A percentile compares a stretch with the other conserved stretches of the same genome.
These are phyloP conservation scores for Lordiphosa clarofinis DNA, from an alignment of 1,140 invertebrate species.

Conservation along the genomic window DNA sequence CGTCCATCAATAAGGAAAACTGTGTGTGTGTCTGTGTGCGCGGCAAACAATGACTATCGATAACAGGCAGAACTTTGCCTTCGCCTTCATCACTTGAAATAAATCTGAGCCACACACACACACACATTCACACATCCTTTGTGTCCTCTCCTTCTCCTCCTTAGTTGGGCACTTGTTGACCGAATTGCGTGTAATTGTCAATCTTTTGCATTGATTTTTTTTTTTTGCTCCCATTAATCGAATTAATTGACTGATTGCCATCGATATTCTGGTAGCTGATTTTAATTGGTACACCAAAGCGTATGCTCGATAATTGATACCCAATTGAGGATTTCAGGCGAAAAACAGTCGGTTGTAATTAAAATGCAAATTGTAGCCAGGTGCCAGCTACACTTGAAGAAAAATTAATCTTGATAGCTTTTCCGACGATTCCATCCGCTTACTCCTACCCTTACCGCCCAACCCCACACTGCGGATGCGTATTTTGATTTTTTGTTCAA, in stretches of 20 bases:
- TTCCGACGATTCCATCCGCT: too few species aligned
- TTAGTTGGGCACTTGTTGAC: constrained; percentile 32
- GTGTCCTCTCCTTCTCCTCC: constrained; percentile 3
- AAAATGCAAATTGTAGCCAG: too few species aligned
- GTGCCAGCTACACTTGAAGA: too few species aligned
- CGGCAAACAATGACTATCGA: constrained; percentile 66
- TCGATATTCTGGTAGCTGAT: constrained; percentile 2
- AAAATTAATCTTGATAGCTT: too few species aligned
- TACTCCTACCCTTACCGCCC: too few species aligned
- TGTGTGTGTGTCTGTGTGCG: constrained; percentile 15
- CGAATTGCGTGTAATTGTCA: constrained; percentile 65
- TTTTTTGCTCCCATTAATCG: constrained; percentile 49
- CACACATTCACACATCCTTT: constrained; percentile 25
- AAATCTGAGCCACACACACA: constrained; percentile 39
- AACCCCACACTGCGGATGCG: too few species aligned
- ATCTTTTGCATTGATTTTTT: constrained; percentile 67
- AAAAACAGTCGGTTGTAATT: too few species aligned
- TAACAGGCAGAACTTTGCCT: constrained; percentile 36
- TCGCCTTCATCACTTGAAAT: constrained; percentile 50
- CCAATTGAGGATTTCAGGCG: constrained; percentile 8
- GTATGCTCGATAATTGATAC: constrained; percentile 54
- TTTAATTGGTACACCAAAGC: constrained; percentile 57
- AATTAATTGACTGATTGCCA: constrained; percentile 43
- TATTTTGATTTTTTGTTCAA: too few species aligned
- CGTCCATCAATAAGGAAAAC: constrained; percentile 64